Evolutionary conservation across 2,797 vertebrate species (phyloP).

Genomic region (Peromyscus melanophrys): DNA sequence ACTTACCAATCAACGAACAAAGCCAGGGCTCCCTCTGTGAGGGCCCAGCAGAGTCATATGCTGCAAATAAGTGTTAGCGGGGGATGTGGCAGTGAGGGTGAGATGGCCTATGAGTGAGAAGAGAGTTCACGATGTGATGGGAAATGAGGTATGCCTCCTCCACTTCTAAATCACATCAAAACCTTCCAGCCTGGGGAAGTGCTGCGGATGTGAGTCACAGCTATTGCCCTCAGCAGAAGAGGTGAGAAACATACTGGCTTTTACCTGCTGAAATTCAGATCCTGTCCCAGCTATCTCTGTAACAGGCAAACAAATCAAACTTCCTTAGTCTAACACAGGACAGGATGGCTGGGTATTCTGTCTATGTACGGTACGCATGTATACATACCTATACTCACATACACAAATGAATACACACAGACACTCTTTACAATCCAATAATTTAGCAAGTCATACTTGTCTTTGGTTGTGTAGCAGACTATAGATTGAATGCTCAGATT

Average conservation of each 20-base stretch:
- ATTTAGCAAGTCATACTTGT: not conserved
- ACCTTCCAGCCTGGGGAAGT: not conserved
- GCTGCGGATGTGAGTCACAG: conserved; percentile 31
- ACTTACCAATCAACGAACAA: conserved; percentile 44
- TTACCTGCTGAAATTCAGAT: conserved; percentile 3
- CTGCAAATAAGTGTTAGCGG: conserved; percentile 23
- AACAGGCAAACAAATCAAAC: not conserved
- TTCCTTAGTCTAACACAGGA: conserved; percentile 5
- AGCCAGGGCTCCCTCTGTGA: not conserved
- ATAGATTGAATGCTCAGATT: not conserved
- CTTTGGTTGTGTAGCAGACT: not conserved
- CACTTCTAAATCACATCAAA: conserved; percentile 39
- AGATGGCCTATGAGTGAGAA: conserved; percentile 55
- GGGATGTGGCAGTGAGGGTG: not conserved
- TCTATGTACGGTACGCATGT: not conserved
- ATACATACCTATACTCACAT: not conserved
- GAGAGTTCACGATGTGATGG: not conserved
- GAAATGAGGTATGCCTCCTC: conserved; percentile 56
- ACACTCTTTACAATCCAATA: not conserved
- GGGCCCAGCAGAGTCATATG: not conserved
- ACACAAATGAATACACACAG: not conserved
- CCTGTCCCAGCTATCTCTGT: not conserved
- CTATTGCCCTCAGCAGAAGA: not conserved
- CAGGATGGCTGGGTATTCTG: not conserved
- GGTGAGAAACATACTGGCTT: not conserved